phyloP scores from a whole-genome alignment of 1,140 invertebrate genomes.

The Caenorhabditis brenneri region DNA sequence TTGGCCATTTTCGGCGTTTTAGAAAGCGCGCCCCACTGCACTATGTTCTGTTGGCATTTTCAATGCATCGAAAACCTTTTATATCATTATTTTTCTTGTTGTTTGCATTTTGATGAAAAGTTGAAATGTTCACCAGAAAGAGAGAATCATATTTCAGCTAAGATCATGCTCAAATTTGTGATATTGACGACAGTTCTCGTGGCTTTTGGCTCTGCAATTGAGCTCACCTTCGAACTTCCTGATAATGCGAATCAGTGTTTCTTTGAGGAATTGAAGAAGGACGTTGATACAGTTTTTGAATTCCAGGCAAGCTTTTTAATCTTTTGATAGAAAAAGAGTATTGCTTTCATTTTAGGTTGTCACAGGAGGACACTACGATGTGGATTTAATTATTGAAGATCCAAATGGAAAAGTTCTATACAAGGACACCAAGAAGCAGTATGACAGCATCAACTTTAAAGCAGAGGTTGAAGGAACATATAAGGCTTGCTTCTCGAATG shows the following conservation, averaged over 20 bases:
- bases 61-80: not conserved
- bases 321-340: not conserved
- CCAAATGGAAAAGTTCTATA: constrained; percentile 89
- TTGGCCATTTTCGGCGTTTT: too few relatives aligned
- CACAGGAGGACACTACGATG: constrained; percentile 97
- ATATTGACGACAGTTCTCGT: not conserved
- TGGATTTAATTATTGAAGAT: constrained; percentile 88
- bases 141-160: not conserved
- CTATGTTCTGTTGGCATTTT: constrained; percentile 30
- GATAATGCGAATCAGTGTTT: constrained; percentile 98
- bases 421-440: constrained; percentile 78
- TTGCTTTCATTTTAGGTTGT: constrained; percentile 82
- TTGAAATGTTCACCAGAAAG: not conserved
- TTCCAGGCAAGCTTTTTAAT: constrained; percentile 81
- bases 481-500: constrained; percentile 90
- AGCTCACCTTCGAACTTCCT: constrained; percentile 95
- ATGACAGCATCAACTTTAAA: constrained; percentile 83
- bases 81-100: not conserved
- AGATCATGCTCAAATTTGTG: constrained; percentile 14
- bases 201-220: constrained; percentile 73
- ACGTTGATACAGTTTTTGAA: constrained; percentile 86
- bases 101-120: not conserved
- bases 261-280: constrained; percentile 87
- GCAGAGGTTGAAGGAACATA: constrained; percentile 75
- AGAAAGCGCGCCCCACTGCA: not conserved